A percentile compares a stretch with the other conserved stretches of the same genome.
phyloP scores from a whole-genome alignment of 2,113 vertebrate genomes.

The Xenopus laevis region DNA sequence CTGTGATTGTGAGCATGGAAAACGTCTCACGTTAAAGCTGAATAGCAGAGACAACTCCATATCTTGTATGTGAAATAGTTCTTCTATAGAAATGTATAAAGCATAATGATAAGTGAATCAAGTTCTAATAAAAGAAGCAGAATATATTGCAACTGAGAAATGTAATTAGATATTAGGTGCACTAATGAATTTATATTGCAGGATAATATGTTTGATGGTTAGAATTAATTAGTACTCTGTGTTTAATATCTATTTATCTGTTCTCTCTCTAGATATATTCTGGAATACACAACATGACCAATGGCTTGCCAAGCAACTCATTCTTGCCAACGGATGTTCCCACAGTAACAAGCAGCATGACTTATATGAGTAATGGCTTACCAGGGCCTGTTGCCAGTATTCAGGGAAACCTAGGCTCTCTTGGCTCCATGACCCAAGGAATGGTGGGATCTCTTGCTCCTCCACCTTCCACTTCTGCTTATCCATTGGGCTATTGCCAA shows the following conservation, averaged over 20 bases:
- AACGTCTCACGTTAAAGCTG: too few species aligned
- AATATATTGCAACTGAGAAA: too few species aligned
- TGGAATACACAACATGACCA: slow-evolving; percentile 33
- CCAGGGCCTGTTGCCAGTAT: slow-evolving; percentile 2
- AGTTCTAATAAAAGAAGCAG: too few species aligned
- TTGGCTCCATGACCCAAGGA: slow-evolving; percentile 16
- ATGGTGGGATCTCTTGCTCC: slow-evolving; percentile 8
- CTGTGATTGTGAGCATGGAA: too few species aligned
- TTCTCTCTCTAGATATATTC: slow-evolving; percentile 34
- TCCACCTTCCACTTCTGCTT: slow-evolving; percentile 10
- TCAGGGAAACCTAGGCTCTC: slow-evolving; percentile 8
- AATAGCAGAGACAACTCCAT: too few species aligned
- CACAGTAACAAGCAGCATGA: not conserved
- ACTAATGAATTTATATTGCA: too few species aligned
- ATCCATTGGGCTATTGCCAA: slow-evolving; percentile 24
- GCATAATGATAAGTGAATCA: too few species aligned
- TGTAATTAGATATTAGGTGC: too few species aligned
- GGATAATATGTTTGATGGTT: too few species aligned
- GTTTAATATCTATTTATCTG: not conserved
- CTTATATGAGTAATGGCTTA: slow-evolving; percentile 36
- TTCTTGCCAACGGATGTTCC: slow-evolving; percentile 31
- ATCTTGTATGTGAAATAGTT: too few species aligned
- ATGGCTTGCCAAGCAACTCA: slow-evolving; percentile 12
- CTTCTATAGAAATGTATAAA: too few species aligned
- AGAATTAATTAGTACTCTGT: too few species aligned